Conservation (phyloP, 2,888 invertebrate species). For the Ganaspis brasiliensis region DNA sequence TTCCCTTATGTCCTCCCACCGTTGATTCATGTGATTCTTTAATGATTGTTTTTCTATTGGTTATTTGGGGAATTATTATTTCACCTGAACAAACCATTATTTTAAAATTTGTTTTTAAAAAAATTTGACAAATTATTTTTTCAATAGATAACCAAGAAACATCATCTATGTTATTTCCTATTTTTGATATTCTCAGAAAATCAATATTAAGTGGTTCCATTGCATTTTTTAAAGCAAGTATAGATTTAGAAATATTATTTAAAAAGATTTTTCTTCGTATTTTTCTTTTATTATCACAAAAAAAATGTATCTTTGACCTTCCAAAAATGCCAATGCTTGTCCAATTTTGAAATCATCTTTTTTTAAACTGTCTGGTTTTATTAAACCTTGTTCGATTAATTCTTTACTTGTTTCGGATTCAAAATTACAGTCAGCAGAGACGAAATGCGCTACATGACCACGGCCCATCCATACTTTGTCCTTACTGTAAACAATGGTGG, state of each 20-base stretch:
- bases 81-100: neutral
- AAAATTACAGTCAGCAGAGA: neutral
- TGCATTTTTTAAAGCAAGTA: slow-evolving; percentile 1
- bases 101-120: neutral
- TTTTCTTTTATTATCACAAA: neutral
- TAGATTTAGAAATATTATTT: neutral
- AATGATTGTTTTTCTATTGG: neutral
- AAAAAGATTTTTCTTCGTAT: neutral
- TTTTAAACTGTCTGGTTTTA: neutral
- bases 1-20: neutral
- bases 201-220: neutral
- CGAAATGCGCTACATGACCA: neutral
- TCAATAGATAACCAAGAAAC: neutral
- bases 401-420: neutral
- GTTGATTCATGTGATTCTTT: neutral
- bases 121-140: neutral
- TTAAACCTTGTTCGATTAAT: neutral
- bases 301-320: neutral
- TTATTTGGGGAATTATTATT: neutral
- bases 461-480: too few relatives aligned
- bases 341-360: neutral
- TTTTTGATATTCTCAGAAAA: neutral
- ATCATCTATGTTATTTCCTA: neutral
- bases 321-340: neutral
- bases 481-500: too few relatives aligned